A percentile compares a stretch with the other conserved stretches of the same genome.
Conservation (phyloP, 1,140 invertebrate genomes). For the Saxidomus purpurata region DNA sequence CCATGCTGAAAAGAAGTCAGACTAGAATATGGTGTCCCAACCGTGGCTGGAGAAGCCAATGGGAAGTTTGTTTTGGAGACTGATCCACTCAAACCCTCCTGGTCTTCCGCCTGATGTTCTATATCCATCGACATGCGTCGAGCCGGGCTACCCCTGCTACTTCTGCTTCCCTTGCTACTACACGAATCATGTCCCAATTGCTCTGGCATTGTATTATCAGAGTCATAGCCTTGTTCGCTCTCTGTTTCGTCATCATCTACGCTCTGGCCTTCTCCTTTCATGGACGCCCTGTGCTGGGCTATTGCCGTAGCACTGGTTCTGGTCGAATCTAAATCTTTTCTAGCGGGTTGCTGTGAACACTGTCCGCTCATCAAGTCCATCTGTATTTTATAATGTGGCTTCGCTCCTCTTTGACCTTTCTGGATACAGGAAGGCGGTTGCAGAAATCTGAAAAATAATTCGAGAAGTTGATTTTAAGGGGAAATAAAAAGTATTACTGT, state of each 20-base stretch:
- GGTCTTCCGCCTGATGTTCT: neutral
- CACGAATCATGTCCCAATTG: neutral
- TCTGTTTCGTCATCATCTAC: neutral
- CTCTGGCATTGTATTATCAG: neutral
- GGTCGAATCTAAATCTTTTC: too few species aligned
- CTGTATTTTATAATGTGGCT: constrained; percentile 76
- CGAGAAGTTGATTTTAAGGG: too few species aligned
- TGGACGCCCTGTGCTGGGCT: neutral
- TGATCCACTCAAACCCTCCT: neutral
- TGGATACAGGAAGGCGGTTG: constrained; percentile 82
- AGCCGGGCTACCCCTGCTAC: neutral
- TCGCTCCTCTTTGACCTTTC: constrained; percentile 83
- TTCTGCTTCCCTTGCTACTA: neutral
- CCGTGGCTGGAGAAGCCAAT: neutral
- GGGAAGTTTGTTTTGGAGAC: neutral
- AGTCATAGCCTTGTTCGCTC: neutral
- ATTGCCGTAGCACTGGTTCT: neutral
- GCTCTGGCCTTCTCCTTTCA: neutral
- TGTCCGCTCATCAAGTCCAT: neutral
- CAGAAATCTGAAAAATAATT: constrained; percentile 75
- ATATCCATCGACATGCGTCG: neutral
- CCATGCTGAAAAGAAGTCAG: neutral
- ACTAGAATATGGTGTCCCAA: neutral
- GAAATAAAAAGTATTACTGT: too few species aligned
- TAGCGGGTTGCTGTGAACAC: neutral